Percentiles rank a stretch among this genome's conserved stretches.
Evolutionary conservation across 2,797 vertebrate species (phyloP).

Genomic region (Tangara arthus): DNA sequence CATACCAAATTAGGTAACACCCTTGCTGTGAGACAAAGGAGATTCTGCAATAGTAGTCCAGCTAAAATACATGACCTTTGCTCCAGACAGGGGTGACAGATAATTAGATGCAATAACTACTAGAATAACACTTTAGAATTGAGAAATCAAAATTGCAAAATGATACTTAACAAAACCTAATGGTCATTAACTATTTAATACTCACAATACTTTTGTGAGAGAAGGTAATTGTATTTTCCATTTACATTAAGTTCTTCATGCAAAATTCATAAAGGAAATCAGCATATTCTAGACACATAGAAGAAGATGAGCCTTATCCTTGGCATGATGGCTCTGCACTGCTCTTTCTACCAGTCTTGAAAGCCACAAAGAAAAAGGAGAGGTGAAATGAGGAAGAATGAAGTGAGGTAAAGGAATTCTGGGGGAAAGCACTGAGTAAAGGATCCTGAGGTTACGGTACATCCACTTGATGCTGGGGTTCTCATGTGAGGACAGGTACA

Average conservation of each 20-base stretch:
- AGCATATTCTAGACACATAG: background rate
- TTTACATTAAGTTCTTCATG: background rate
- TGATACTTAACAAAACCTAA: background rate
- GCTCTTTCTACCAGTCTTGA: background rate
- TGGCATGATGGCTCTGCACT: background rate
- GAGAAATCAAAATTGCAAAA: slow-evolving; percentile 58
- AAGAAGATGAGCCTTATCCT: background rate
- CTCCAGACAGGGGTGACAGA: background rate
- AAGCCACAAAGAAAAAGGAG: background rate
- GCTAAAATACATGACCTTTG: background rate
- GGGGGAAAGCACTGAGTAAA: accelerated
- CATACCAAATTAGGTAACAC: background rate
- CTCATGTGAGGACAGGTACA: background rate
- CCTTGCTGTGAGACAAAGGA: background rate
- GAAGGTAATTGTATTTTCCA: background rate
- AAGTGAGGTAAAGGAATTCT: background rate
- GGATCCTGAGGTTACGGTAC: accelerated
- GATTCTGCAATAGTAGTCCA: background rate
- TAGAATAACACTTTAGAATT: background rate
- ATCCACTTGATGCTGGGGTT: background rate
- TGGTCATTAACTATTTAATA: slow-evolving; percentile 18
- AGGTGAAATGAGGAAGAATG: background rate
- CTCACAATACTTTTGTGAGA: background rate
- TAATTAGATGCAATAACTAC: background rate
- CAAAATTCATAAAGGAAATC: background rate